Conservation (phyloP, 2,888 invertebrate genomes). For the Pristionchus exspectatus region DNA sequence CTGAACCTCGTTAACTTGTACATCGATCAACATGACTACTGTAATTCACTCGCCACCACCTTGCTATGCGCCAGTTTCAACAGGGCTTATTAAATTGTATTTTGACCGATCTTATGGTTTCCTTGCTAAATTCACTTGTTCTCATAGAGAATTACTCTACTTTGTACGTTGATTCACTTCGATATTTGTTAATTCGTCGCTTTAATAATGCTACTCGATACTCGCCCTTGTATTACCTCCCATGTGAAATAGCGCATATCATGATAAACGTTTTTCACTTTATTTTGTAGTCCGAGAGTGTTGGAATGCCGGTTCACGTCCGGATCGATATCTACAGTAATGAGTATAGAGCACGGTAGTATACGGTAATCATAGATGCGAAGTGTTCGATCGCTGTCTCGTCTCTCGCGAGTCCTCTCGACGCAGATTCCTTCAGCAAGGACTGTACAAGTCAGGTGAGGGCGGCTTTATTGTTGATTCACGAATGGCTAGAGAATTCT, state of each 20-base stretch:
- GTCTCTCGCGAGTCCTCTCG: conserved; percentile 36
- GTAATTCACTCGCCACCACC: background rate
- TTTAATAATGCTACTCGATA: background rate
- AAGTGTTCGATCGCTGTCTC: conserved; percentile 49
- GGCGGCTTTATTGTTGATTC: background rate
- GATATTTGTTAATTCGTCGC: background rate
- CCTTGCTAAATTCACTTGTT: background rate
- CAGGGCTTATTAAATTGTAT: background rate
- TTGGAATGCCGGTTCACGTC: background rate
- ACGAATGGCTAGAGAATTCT: too few relatives aligned
- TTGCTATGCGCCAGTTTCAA: background rate
- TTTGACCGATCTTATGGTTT: background rate
- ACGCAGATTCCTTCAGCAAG: conserved; percentile 17
- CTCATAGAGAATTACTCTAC: background rate
- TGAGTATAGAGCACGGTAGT: background rate
- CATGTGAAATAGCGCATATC: background rate
- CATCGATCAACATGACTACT: too few relatives aligned
- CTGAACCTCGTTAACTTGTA: background rate
- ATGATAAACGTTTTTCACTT: conserved; percentile 24
- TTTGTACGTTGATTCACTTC: conserved; percentile 1
- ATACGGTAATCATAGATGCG: conserved; percentile 14
- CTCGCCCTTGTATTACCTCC: conserved; percentile 2
- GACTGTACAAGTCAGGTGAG: conserved; percentile 28
- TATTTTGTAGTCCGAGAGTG: background rate
- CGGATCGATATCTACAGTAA: conserved; percentile 28